Evolutionary conservation across 2,797 vertebrate species (phyloP), one percentile per base, ranked within the genome.

Genomic region (Falco novaeseelandiae): DNA sequence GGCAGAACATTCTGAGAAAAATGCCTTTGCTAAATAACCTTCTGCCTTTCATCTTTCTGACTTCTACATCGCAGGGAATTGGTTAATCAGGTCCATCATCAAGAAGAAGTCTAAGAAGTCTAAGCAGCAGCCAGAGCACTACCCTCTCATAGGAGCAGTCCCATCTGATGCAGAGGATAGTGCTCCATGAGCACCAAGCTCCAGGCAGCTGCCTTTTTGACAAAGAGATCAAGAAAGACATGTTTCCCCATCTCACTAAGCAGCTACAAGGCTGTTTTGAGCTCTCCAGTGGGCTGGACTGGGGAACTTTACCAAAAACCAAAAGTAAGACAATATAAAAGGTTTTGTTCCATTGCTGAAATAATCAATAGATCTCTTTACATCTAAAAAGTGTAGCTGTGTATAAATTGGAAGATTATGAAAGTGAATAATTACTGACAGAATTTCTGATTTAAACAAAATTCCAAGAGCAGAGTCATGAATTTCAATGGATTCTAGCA

Each of bases 381-480:
- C 15, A 59, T 58, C 57, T 83, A 55, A 79, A 89, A 88, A 80
- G 26, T 23, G 22, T 22, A 79, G n/a, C 23, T 3, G 3, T 48
- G 19, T 29, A 87, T 82, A 93, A 94, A 86, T 2, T 79, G 22
- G 61, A 87, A 87, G 21, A 65, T 52, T 91, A 69, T 22, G n/a
- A 32, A 94, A 51, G 7, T 61, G 27, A 91, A 34, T 65, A 84
- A 92, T 57, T 93, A 76, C 58, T 86, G 80, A 52, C 27, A 89
- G 63, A 55, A 91, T 57, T 96, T 92, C 61, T 58, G 17, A 74
- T 93, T 93, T 78, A 81, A 92, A 74, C 23, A 76, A 67, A 93
- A 89, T 86, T 72, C 27, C 62, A 87, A 95, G 9, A 62, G 17
- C 58, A 86, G 46, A 89, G 57, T 83, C 71, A 78, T 63, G 52